Base-by-base conservation (phyloP, 2,113 vertebrate species). In the Recurvirostra avosetta region DNA sequence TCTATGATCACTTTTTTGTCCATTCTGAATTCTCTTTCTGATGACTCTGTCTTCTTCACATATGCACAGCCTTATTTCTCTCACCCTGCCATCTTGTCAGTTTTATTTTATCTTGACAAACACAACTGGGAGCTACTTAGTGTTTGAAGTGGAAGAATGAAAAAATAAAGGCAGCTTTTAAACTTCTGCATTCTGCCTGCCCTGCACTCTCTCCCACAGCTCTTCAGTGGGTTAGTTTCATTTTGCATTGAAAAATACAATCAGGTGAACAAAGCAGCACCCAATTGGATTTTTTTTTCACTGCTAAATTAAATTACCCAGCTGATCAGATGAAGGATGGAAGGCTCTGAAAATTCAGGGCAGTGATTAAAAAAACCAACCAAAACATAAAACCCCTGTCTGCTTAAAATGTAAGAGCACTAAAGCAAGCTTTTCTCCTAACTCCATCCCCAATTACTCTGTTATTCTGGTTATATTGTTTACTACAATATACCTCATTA, bases 31-130 rank as follows among this genome's bases (percentile, higher is more conserved):
- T 92, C 3, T 58, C 15, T 78, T 40, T 89, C 36, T 88, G 21
- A 72, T 74, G 36, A 61, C 25, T 34, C 25, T 27, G 5, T 50
- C 34, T 92, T 43, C 71, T 94, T 86, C 59, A 38, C 5, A 8
- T 70, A 56, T 8, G 4, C 63, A 47, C 20, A 80, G 23, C 32
- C 9, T 62, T 81, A 78, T 68, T 94, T 93, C 34, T 86, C 15
- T 68, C 22, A 68, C 3, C 9, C 30, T 68, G 20, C 5, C 66
- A 43, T 81, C 65, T 87, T 85, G 70, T 66, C 80, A 94, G 49
- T 78, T 94, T 92, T 71, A 78, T 90, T 93, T 92, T 84, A 40
- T 68, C 73, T 91, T 91, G 61, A 94, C 53, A 94, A 90, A 78
- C n/a, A 62, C 53, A 86, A 7, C 40, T 72, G 52, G 82, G 61